Conservation (phyloP, 1,140 invertebrate genomes). For the Ptiloglossa arizonensis region DNA sequence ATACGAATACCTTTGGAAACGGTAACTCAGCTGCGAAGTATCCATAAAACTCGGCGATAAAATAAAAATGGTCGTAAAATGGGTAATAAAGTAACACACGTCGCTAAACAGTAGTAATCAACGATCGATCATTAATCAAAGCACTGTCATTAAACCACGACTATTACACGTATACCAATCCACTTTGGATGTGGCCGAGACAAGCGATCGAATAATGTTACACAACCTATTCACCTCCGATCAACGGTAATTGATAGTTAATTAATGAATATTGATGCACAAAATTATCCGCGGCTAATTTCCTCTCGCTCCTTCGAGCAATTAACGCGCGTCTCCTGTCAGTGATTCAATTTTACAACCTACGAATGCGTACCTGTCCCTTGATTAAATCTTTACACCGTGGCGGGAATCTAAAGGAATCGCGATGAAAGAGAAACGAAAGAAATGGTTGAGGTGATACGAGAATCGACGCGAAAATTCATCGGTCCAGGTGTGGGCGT, state of each 20-base stretch:
- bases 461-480: constrained; percentile 24
- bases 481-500: constrained; percentile 25
- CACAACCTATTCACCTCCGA: neutral
- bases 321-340: neutral
- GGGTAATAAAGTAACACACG: neutral
- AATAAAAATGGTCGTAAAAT: neutral
- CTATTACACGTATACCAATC: neutral
- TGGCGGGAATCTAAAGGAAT: too few relatives aligned
- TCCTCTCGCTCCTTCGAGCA: constrained; percentile 9
- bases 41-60: neutral
- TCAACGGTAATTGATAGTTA: constrained; percentile 19
- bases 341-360: constrained; percentile 8
- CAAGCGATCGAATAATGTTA: constrained; percentile 10
- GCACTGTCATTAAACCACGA: neutral
- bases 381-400: neutral
- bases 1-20: neutral
- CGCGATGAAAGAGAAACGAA: too few relatives aligned
- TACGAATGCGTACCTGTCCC: neutral
- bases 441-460: too few relatives aligned
- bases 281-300: constrained; percentile 28
- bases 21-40: neutral
- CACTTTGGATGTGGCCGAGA: neutral
- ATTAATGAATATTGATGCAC: constrained; percentile 18
- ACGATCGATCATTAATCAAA: neutral
- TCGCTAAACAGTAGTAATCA: neutral